Evolutionary conservation across 2,888 invertebrate species (phyloP).

Genomic region (Rhagium mordax): DNA sequence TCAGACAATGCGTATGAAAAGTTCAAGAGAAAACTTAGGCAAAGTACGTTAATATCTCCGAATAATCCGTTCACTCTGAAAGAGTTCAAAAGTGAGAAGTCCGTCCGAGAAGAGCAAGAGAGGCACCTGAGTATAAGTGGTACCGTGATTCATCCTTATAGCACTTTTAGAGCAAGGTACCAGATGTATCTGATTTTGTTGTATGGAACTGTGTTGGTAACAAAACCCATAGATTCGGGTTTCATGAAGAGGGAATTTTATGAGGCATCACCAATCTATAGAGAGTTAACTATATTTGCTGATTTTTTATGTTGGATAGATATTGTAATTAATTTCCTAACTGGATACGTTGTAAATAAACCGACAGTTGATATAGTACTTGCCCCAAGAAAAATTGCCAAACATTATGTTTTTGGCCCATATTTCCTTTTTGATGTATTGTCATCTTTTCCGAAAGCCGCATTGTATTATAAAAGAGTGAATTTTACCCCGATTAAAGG

Average conservation of each 20-base stretch:
- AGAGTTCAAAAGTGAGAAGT: conserved; percentile 47
- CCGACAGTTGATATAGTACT: conserved; percentile 39
- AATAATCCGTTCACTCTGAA: background rate
- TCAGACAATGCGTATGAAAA: background rate
- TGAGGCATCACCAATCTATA: background rate
- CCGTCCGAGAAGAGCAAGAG: conserved; percentile 42
- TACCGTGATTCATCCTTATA: conserved; percentile 52
- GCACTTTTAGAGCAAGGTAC: conserved; percentile 32
- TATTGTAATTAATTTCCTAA: conserved; percentile 43
- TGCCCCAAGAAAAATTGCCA: conserved; percentile 33
- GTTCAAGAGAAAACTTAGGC: background rate
- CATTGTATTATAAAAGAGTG: background rate
- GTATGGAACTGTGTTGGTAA: conserved; percentile 36
- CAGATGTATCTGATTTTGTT: conserved; percentile 46
- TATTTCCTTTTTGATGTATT: conserved; percentile 48
- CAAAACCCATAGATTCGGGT: conserved; percentile 41
- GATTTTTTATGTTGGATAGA: conserved; percentile 41
- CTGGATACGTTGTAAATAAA: conserved; percentile 40
- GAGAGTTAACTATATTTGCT: background rate
- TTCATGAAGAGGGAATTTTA: too few relatives aligned
- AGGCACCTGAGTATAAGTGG: conserved; percentile 40
- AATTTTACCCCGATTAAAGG: background rate
- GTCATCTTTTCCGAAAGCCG: conserved; percentile 43
- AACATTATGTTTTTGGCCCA: conserved; percentile 41
- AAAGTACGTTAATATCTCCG: background rate